A percentile compares a stretch with the other conserved stretches of the same genome.
phyloP scores from a whole-genome alignment of 2,797 vertebrate genomes.

The Natrix natrix region DNA sequence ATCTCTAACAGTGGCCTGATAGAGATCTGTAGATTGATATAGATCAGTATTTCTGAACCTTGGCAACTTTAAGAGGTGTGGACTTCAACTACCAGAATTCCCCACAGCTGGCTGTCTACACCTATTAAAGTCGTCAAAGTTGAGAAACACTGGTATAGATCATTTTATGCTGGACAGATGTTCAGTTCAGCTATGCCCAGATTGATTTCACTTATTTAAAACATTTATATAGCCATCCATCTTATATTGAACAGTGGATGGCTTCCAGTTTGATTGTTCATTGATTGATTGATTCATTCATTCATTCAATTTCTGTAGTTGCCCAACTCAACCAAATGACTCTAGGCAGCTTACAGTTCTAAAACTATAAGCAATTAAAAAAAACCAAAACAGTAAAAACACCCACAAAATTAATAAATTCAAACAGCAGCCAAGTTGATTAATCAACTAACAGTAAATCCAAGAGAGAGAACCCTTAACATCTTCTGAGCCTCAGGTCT shows the following conservation, averaged over 20 bases:
- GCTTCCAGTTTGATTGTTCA: not conserved
- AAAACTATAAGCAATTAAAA: not conserved
- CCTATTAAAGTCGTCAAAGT: not conserved
- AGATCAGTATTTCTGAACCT: not conserved
- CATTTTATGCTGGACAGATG: not conserved
- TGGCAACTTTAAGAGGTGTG: not conserved
- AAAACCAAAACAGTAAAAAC: not conserved
- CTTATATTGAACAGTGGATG: not conserved
- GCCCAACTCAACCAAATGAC: not conserved
- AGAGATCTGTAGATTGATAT: not conserved
- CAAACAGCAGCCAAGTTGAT: not conserved
- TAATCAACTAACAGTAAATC: not conserved
- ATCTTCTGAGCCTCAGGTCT: not conserved
- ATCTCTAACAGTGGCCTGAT: not conserved
- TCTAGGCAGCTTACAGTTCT: not conserved
- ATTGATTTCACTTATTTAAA: not conserved
- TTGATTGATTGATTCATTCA: not conserved
- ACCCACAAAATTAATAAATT: not conserved
- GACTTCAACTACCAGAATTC: not conserved
- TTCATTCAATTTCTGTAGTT: not conserved
- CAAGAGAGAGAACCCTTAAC: not conserved
- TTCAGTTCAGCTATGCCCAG: not conserved
- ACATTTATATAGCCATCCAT: not conserved
- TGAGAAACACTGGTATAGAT: not conserved
- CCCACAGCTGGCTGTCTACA: not conserved